Evolutionary conservation across 2,113 vertebrate species (phyloP).

Genomic region (Mugil cephalus): DNA sequence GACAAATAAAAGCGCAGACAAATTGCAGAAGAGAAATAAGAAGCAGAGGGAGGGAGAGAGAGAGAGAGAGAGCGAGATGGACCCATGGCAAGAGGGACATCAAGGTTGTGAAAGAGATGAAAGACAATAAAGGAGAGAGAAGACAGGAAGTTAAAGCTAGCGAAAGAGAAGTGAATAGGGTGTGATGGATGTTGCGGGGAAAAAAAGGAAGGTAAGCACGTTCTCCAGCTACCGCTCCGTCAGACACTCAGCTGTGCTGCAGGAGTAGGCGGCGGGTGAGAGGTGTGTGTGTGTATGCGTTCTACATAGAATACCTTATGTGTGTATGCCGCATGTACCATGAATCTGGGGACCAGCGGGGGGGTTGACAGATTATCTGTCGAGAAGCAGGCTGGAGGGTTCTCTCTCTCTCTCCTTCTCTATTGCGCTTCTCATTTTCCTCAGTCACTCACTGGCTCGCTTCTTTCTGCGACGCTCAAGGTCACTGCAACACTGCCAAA

Average conservation of each 20-base stretch:
- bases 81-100: constrained; percentile 25
- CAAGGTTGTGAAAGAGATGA: constrained; percentile 42
- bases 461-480: constrained; percentile 70
- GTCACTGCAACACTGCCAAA: constrained; percentile 80
- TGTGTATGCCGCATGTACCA: constrained; percentile 66
- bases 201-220: constrained; percentile 55
- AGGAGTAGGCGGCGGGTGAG: constrained; percentile 57
- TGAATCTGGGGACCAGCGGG: constrained; percentile 70
- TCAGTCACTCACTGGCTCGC: constrained; percentile 54
- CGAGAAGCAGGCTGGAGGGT: constrained; percentile 73
- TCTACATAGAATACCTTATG: constrained; percentile 28
- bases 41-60: constrained; percentile 12
- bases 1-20: constrained; percentile 71
- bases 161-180: constrained; percentile 42
- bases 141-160: constrained; percentile 42
- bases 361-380: constrained; percentile 83
- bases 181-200: constrained; percentile 65
- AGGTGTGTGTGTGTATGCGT: constrained; percentile 45
- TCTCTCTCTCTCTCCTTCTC: constrained; percentile 62
- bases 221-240: constrained; percentile 63
- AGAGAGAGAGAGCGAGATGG: background rate
- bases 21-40: constrained; percentile 38
- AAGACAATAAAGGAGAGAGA: constrained; percentile 40
- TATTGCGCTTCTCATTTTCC: constrained; percentile 47
- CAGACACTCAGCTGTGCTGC: constrained; percentile 64